Evolutionary conservation across 2,797 vertebrate genomes (phyloP), one percentile per base, ranked within the genome.

Genomic region (Acanthornis magna): DNA sequence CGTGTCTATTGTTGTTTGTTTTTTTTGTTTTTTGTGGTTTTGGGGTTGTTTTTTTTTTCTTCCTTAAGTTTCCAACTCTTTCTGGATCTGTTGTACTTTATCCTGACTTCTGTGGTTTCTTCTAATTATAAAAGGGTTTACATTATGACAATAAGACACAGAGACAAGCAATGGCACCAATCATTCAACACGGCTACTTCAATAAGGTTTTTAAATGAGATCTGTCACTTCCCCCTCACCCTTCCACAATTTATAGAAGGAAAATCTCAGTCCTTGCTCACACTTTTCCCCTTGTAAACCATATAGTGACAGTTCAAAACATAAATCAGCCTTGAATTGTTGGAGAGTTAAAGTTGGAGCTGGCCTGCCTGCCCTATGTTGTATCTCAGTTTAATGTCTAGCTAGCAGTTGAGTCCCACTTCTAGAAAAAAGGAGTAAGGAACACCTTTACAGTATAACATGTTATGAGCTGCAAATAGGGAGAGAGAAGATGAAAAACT

Each of bases 31-130:
- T 67, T 38, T 53, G 50, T 65, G 36, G 11, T 53, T 61, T 50
- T 50, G 38, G 3, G 25, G 15, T 48, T 0, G 3, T 50, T 47
- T 60, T 63, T n/a, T 4, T 4, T 38, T 80, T 54, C 91, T 90
- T 94, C 92, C 80, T 94, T 93, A 84, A 95, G 87, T 96, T 96
- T 95, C 95, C 94, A 94, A 77, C 92, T 96, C 95, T 92, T 89
- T 95, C 94, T 77, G 94, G 81, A 93, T 96, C 84, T 96, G 91
- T 91, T 96, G 95, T 92, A 94, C 85, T 93, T 96, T 94, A 78
- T 91, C 95, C 81, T 93, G 96, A 94, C 91, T 97, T 92, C 85
- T 70, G 77, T 87, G 88, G 93, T 96, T 95, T 94, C 58, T 97
- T 94, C 70, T 97, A 78, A 85, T 96, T 95, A 89, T 97, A 66